Conservation (phyloP, 2,113 vertebrate genomes). For the Antechinus flavipes region DNA sequence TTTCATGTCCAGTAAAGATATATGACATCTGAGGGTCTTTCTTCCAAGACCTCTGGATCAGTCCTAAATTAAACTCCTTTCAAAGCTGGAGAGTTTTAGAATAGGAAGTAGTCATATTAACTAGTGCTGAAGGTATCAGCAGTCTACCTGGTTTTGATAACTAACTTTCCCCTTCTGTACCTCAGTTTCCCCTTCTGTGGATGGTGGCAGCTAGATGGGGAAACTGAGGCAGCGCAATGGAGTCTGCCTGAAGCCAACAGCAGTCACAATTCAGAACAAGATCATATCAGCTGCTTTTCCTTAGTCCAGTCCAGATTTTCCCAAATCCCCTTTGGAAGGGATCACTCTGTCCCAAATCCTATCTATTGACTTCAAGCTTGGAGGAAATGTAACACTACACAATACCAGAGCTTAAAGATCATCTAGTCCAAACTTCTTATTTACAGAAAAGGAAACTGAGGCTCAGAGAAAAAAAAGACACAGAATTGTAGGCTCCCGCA, state of each 20-base stretch:
- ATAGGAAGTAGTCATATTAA: background rate
- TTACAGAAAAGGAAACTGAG: background rate
- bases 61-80: background rate
- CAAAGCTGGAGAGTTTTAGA: background rate
- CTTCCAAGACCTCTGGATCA: background rate
- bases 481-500: background rate
- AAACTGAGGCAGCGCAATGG: constrained; percentile 43
- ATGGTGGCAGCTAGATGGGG: background rate
- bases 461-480: background rate
- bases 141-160: background rate
- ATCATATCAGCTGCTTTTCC: background rate
- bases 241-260: background rate
- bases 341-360: background rate
- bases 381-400: background rate
- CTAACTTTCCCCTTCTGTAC: background rate
- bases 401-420: background rate
- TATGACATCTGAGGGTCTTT: background rate
- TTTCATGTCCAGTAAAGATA: background rate
- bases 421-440: background rate
- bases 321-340: background rate
- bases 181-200: background rate
- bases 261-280: background rate
- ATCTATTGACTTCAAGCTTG: background rate
- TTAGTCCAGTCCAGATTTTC: background rate
- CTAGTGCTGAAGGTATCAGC: background rate